Evolutionary conservation across 2,888 invertebrate genomes (phyloP).

Genomic region (Cyaniris semiargus): DNA sequence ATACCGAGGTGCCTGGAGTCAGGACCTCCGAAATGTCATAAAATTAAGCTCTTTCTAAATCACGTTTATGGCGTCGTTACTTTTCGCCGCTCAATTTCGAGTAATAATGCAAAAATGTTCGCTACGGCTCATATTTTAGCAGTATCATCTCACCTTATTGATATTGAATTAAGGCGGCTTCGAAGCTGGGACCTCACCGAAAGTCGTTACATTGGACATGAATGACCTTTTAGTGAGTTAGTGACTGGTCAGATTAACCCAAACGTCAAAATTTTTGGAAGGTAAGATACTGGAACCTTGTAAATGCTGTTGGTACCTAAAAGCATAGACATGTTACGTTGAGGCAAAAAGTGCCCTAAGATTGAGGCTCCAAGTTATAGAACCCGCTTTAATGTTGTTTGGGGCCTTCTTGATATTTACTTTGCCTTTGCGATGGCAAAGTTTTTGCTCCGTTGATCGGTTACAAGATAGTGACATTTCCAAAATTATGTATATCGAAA

Average conservation of each 20-base stretch:
- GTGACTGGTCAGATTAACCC: neutral
- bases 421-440: too few relatives aligned
- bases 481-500: neutral
- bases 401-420: too few relatives aligned
- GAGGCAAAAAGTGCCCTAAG: too few relatives aligned
- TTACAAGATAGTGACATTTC: neutral
- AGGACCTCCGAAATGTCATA: neutral
- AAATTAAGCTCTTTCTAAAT: constrained; percentile 30
- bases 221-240: neutral
- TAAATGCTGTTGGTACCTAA: neutral
- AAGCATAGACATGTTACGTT: neutral
- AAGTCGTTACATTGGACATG: neutral
- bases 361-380: too few relatives aligned
- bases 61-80: constrained; percentile 22
- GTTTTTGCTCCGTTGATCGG: too few relatives aligned
- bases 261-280: neutral
- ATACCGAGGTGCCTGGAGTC: neutral
- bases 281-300: neutral
- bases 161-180: neutral
- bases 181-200: neutral
- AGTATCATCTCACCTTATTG: constrained; percentile 1
- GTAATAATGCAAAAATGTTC: constrained; percentile 23
- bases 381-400: too few relatives aligned
- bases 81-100: constrained; percentile 22
- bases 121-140: neutral